Conservation (phyloP, 1,140 invertebrate species). For the Harlomillsia oculata region DNA sequence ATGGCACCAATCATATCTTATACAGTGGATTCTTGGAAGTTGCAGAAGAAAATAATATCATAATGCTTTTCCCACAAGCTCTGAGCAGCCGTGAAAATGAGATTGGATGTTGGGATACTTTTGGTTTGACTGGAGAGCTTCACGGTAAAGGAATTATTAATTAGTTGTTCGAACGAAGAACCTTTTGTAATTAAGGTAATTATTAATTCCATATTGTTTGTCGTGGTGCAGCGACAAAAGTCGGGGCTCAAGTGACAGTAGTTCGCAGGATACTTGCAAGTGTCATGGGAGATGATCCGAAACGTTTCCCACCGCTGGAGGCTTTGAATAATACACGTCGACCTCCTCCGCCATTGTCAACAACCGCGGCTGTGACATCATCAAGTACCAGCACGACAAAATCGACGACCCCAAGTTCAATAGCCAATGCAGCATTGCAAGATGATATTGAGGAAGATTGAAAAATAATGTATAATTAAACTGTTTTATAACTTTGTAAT, state of each 20-base stretch:
- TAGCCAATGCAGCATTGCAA: no score
- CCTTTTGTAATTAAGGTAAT: background rate
- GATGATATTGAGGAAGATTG: no score
- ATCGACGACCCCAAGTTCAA: no score
- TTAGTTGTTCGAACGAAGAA: background rate
- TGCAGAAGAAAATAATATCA: conserved; percentile 23
- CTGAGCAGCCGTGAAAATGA: background rate
- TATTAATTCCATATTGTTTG: background rate
- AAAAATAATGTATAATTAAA: no score
- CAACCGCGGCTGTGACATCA: no score
- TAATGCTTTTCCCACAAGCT: conserved; percentile 31
- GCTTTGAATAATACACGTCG: no score
- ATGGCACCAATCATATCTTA: conserved; percentile 25
- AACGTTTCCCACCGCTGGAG: no score
- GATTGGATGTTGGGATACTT: conserved; percentile 24
- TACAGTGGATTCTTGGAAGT: conserved; percentile 29
- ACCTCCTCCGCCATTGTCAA: no score
- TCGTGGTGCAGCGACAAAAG: background rate
- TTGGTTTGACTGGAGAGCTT: conserved; percentile 7
- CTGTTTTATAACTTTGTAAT: no score
- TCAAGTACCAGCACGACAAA: no score
- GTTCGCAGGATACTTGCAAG: background rate
- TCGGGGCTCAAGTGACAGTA: background rate
- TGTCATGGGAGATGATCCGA: background rate
- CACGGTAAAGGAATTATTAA: conserved; percentile 13